Evolutionary conservation across 2,113 vertebrate species (phyloP), one percentile per base, ranked within the genome.

Genomic region (Psilopogon haemacephalus): DNA sequence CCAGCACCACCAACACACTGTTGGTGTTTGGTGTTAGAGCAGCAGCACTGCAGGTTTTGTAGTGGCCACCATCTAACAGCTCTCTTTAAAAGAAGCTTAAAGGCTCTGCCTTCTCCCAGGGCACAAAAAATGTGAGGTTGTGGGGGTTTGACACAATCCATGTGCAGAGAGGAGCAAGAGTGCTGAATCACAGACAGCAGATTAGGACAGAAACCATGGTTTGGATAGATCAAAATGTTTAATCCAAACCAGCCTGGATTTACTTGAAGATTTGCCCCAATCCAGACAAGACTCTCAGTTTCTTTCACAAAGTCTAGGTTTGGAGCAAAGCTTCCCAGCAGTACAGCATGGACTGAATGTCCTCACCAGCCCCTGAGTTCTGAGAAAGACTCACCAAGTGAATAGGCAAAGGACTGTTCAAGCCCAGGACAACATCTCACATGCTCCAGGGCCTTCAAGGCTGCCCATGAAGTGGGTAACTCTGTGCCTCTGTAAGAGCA

Each of bases 131-230:
- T 3, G 9, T 9, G 38, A 60, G 5, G 33, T 71, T 23, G 20
- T 0, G 4, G 19, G 1, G 1, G 28, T 40, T 64, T 40, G 5
- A 50, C 27, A 23, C 24, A 12, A 46, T 10, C 10, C 2, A 3
- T 64, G 72, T 91, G 15, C 7, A 30, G 32, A 64, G 38, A 37
- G 6, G 32, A 9, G 5, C 6, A 16, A 67, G 20, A 37, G 28
- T 7, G 15, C n/a, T 69, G 28, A 83, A 23, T 11, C 28, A 21
- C 17, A 27, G 56, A 15, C 0, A 0, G 15, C 15, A 52, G 15
- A 63, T 38, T 2, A 48, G 17, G 30, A 26, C 23, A 79, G 35
- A 32, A 79, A 35, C 1, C 1, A 1, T 38, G 48, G 48, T 71
- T 44, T 48, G 37, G 19, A 48, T 15, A 40, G 6, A 56, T 8